Percentiles rank a stretch among this genome's conserved stretches.
Evolutionary conservation across 2,888 invertebrate genomes (phyloP).

Genomic region (Gnatocerus cornutus): DNA sequence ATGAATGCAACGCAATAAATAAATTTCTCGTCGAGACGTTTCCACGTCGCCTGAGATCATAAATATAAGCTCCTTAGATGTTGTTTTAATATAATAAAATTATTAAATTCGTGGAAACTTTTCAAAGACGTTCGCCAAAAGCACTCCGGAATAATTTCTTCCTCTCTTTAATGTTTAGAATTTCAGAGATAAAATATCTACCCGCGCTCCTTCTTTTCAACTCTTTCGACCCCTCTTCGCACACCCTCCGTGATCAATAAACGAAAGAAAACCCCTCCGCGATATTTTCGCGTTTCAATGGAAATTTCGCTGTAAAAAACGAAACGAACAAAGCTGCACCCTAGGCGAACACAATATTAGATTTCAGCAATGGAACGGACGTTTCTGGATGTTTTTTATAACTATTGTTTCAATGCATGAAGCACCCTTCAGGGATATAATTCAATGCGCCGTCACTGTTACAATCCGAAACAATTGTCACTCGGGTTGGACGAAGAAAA

Average conservation of each 20-base stretch:
- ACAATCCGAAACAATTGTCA: slow-evolving; percentile 61
- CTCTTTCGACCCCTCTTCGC: slow-evolving; percentile 49
- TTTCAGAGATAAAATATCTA: slow-evolving; percentile 49
- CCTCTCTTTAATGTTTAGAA: slow-evolving; percentile 47
- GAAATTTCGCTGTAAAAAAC: slow-evolving; percentile 35
- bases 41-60: slow-evolving; percentile 34
- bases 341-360: slow-evolving; percentile 44
- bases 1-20: slow-evolving; percentile 35
- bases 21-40: slow-evolving; percentile 34
- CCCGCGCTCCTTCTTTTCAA: slow-evolving; percentile 48
- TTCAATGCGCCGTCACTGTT: slow-evolving; percentile 49
- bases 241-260: slow-evolving; percentile 52
- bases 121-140: slow-evolving; percentile 45
- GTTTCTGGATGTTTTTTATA: slow-evolving; percentile 35
- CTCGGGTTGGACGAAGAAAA: slow-evolving; percentile 49
- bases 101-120: slow-evolving; percentile 46
- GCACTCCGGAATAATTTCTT: slow-evolving; percentile 47
- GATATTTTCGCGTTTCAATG: slow-evolving; percentile 44
- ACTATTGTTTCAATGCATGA: slow-evolving; percentile 46
- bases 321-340: slow-evolving; percentile 18
- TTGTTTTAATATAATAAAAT: slow-evolving; percentile 43
- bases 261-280: slow-evolving; percentile 42
- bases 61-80: slow-evolving; percentile 37
- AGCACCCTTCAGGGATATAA: slow-evolving; percentile 50
- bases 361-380: slow-evolving; percentile 43